Conservation (phyloP, 2,797 vertebrate genomes). For the Tapirus indicus region DNA sequence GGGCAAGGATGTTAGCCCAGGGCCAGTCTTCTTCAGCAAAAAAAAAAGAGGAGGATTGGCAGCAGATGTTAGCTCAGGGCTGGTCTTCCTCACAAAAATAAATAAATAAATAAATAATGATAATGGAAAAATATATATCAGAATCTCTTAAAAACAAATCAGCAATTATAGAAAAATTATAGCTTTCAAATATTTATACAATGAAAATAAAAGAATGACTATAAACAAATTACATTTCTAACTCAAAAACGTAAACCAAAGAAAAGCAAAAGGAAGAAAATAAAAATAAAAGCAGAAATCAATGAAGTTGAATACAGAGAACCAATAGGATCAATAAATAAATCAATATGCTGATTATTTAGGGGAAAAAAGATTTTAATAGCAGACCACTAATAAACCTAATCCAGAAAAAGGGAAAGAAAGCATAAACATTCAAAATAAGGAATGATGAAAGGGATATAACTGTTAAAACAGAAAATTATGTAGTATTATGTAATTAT, state of each 20-base stretch:
- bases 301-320: not conserved
- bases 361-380: not conserved
- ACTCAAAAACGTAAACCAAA: not conserved
- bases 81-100: no score
- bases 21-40: no score
- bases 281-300: slow-evolving; percentile 14
- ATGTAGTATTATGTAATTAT: not conserved
- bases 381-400: not conserved
- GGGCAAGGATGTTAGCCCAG: no score
- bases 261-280: slow-evolving; percentile 12
- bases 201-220: not conserved
- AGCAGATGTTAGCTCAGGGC: no score
- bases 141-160: not conserved
- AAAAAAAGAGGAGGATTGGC: no score
- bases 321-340: not conserved
- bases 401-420: not conserved
- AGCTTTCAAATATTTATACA: slow-evolving; percentile 21
- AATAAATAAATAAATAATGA: slow-evolving; percentile 6
- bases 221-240: not conserved
- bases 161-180: not conserved
- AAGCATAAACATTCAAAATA: not conserved
- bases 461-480: slow-evolving; percentile 19
- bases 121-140: not conserved
- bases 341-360: not conserved
- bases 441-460: not conserved